These are phyloP conservation scores for Drosophila aff. DNA, from an alignment of 1,140 invertebrate genomes.

Conservation along the genomic window DNA sequence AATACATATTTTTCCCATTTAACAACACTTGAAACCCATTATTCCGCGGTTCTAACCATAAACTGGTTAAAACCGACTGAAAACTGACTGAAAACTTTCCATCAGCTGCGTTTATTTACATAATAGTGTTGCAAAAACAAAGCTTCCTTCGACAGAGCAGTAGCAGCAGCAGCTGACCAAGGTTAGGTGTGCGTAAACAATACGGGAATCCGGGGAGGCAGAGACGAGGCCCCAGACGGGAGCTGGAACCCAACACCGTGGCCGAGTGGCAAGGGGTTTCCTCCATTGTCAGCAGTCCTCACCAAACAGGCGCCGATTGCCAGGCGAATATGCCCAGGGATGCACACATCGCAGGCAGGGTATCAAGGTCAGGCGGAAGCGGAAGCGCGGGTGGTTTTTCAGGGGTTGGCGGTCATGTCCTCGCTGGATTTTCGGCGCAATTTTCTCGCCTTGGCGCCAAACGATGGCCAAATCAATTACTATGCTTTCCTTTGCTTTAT, in stretches of 20 bases:
- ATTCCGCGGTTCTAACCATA: background rate
- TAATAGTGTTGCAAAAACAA: conserved; percentile 43
- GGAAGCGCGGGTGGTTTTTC: conserved; percentile 2
- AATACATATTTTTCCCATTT: background rate
- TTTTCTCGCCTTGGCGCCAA: conserved; percentile 33
- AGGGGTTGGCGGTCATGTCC: background rate
- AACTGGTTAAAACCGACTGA: conserved; percentile 10
- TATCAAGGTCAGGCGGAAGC: conserved; percentile 36
- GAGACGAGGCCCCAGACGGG: background rate
- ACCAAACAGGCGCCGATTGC: conserved; percentile 25
- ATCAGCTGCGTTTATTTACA: conserved; percentile 62
- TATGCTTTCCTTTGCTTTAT: background rate
- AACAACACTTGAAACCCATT: conserved; percentile 8
- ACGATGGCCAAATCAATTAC: conserved; percentile 39
- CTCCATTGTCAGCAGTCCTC: conserved; percentile 4
- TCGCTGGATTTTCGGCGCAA: conserved; percentile 19
- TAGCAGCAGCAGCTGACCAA: conserved; percentile 18
- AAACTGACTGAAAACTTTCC: conserved; percentile 43
- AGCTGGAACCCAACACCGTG: conserved; percentile 18
- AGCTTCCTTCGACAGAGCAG: conserved; percentile 12
- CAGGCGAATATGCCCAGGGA: background rate
- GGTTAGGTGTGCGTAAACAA: conserved; percentile 54
- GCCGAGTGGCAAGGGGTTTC: background rate
- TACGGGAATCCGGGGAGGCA: background rate
- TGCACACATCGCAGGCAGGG: conserved; percentile 10